Evolutionary conservation across 2,797 vertebrate genomes (phyloP).

Genomic region (Oreochromis grahami): DNA sequence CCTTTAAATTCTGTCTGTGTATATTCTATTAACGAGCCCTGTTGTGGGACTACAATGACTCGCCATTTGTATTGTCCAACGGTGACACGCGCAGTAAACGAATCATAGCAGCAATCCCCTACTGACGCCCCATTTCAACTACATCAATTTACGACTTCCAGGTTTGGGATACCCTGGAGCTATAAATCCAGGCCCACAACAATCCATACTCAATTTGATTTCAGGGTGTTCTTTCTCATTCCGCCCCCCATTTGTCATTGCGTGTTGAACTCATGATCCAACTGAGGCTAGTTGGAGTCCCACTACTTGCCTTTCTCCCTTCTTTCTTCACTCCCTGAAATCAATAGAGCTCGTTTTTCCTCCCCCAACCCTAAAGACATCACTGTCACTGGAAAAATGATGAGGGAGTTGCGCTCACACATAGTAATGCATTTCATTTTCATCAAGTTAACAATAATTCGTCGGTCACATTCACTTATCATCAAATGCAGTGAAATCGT

Average conservation of each 20-base stretch:
- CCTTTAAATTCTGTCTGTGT: conserved; percentile 58
- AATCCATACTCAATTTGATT: conserved; percentile 69
- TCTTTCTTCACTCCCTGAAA: conserved; percentile 27
- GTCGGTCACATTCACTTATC: conserved; percentile 58
- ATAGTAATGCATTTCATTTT: conserved; percentile 60
- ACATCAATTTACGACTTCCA: conserved; percentile 68
- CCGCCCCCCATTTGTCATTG: conserved; percentile 55
- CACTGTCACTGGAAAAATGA: conserved; percentile 22
- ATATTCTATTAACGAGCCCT: conserved; percentile 59
- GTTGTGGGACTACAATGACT: conserved; percentile 53
- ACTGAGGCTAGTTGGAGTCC: conserved; percentile 50
- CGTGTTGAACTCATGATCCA: conserved; percentile 60
- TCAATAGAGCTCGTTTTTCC: conserved; percentile 67
- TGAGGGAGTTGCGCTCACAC: conserved; percentile 22
- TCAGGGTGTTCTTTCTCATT: conserved; percentile 59
- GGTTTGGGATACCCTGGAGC: conserved; percentile 39
- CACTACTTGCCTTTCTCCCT: conserved; percentile 24
- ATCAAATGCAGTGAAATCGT: conserved; percentile 48
- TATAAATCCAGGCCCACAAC: conserved; percentile 57
- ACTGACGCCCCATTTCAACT: conserved; percentile 44
- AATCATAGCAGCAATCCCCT: conserved; percentile 49
- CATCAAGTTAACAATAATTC: conserved; percentile 47
- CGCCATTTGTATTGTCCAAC: conserved; percentile 41
- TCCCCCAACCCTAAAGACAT: conserved; percentile 32
- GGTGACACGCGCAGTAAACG: conserved; percentile 38